Base-by-base conservation (phyloP, 2,888 invertebrate species). In the Zhuqinia jingwanae region DNA sequence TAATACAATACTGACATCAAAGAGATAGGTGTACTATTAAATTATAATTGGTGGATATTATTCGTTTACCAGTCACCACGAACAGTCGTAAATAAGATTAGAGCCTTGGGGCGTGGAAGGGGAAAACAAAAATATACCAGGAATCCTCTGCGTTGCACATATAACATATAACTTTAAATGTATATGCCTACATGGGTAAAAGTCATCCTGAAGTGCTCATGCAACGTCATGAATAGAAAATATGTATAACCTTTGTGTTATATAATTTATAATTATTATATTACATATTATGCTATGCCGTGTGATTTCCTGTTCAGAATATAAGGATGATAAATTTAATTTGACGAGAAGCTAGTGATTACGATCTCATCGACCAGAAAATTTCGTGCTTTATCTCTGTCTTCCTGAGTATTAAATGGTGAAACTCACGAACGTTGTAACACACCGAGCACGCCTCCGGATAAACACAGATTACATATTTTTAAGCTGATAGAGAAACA, bases 21-120 rank as follows among this genome's bases (percentile, higher is more conserved):
- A n/a, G n/a, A n/a, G n/a, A n/a, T n/a, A n/a, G n/a, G n/a, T n/a
- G n/a, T n/a, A n/a, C n/a, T 11, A 65, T 65, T 65, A 65, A 65
- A 36, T 65, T 36, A 65, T 65, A 65, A 65, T 65, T 65, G 36
- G 17, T 17, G 63, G 30, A 36, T 36, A 36, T 17, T 30, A 65
- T 15, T 65, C n/a, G n/a, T n/a, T n/a, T n/a, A n/a, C n/a, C n/a
- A n/a, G n/a, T n/a, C n/a, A n/a, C n/a, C n/a, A n/a, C n/a, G n/a
- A n/a, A n/a, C n/a, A 36, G 36, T 65, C 63, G 17, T 36, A 65
- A 65, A 65, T 65, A 65, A 65, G 36, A 65, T 65, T 36, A 36
- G 36, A 60, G 17, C 13, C 5, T 60, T 22, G 5, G 3, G 56
- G 56, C 15, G 50, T 15, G 15, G 2, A 50, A n/a, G 10, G 50